These are phyloP conservation scores for Megalops cyprinoides DNA, from an alignment of 2,797 vertebrate species.

Conservation along the genomic window DNA sequence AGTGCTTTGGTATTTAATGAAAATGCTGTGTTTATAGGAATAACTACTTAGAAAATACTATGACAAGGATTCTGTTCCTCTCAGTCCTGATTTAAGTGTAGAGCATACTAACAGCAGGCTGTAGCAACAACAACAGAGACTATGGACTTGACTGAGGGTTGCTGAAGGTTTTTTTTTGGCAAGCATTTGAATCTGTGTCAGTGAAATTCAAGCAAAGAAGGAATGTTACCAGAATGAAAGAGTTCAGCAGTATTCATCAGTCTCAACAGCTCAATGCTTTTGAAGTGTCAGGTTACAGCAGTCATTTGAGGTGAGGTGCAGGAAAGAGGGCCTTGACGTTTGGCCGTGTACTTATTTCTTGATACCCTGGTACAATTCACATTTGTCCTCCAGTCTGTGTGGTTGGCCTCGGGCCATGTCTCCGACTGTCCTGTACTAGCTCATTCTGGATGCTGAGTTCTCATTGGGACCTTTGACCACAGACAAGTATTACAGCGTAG, in stretches of 20 bases:
- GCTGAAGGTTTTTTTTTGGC: too few species aligned
- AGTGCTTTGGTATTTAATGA: not conserved
- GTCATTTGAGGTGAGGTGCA: not conserved
- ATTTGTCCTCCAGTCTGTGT: not conserved
- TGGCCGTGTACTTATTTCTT: too few species aligned
- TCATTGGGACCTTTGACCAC: conserved; percentile 52
- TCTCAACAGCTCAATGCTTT: not conserved
- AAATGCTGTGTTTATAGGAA: not conserved
- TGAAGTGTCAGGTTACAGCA: not conserved
- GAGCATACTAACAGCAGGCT: not conserved
- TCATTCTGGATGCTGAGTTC: not conserved
- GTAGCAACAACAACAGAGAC: not conserved
- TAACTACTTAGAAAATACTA: not conserved
- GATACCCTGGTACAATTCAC: not conserved
- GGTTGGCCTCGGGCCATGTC: not conserved
- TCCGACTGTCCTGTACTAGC: not conserved
- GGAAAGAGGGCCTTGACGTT: not conserved
- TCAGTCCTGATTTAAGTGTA: not conserved
- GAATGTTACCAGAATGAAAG: not conserved
- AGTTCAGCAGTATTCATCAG: not conserved
- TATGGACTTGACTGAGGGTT: not conserved
- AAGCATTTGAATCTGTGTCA: too few species aligned
- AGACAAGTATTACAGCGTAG: not conserved
- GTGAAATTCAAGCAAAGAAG: not conserved
- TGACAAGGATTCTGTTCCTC: not conserved